Evolutionary conservation across 2,797 vertebrate genomes (phyloP), one percentile per base, ranked within the genome.

Genomic region (Mus spretus): DNA sequence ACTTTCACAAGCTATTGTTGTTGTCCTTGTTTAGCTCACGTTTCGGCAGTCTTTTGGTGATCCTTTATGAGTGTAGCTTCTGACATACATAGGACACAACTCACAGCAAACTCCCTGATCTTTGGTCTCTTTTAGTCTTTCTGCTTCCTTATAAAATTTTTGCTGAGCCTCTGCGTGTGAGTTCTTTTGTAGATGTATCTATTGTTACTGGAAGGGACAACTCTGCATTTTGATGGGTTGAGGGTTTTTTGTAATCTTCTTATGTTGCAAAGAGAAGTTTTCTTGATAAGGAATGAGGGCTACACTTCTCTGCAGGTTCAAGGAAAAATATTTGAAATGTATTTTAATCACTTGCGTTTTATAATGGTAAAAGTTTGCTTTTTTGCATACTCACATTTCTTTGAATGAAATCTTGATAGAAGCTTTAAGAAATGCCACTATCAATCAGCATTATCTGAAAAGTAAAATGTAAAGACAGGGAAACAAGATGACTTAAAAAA

Each of bases 261-360:
- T 82, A 26, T 82, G n/a, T 61, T 82, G 80, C 7, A 59, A 40
- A 61, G 57, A 82, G 57, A 82, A 61, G 13, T 61, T 82, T 82
- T 26, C 80, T 82, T 82, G 55, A 82, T 82, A 80, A 82, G 80
- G 22, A n/a, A 61, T 40, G 22, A 61, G 7, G 14, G 59, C n/a
- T 40, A 61, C 8, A 61, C 7, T 82, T 82, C 4, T 40, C 22
- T 37, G 20, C 37, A 55, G 12, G 7, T 40, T 17, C 3, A 61
- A 82, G 57, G 13, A 61, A n/a, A 61, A 61, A 61, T 82, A 61
- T 17, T 26, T 61, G 37, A 37, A 82, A 82, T 61, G 55, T 26
- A 82, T 59, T 82, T 44, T 63, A 92, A 92, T 86, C n/a, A n/a
- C 31, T 94, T 94, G 20, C 37, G 6, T 74, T 90, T 94, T 91